phyloP scores from a whole-genome alignment of 2,113 vertebrate genomes.

The Coreoperca whiteheadi region DNA sequence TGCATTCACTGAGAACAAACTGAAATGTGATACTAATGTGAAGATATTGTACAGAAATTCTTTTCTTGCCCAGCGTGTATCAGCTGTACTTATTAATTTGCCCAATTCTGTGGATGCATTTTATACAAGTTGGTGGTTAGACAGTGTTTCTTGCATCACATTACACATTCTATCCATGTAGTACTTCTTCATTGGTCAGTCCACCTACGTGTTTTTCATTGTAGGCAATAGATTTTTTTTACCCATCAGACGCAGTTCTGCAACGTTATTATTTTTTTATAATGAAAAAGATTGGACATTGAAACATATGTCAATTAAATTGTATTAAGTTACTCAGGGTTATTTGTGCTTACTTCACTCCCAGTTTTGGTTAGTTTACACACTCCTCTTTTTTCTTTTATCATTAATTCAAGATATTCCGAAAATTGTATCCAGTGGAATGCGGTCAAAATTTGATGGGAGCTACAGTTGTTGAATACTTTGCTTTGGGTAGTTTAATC shows the following conservation, averaged over 20 bases:
- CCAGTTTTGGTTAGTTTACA: too few relatives aligned
- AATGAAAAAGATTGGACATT: slow-evolving; percentile 43
- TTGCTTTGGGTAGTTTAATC: neutral
- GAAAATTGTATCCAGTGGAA: too few relatives aligned
- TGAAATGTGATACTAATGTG: slow-evolving; percentile 55
- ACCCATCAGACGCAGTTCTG: slow-evolving; percentile 49
- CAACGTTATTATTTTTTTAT: slow-evolving; percentile 56
- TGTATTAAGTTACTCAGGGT: slow-evolving; percentile 43
- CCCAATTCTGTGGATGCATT: slow-evolving; percentile 65
- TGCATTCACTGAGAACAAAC: slow-evolving; percentile 39
- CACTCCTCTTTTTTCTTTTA: neutral
- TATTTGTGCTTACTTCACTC: slow-evolving; percentile 27
- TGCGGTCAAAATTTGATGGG: neutral
- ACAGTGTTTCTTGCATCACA: slow-evolving; percentile 58
- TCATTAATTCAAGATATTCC: neutral
- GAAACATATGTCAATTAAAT: slow-evolving; percentile 60
- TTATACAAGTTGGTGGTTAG: slow-evolving; percentile 62
- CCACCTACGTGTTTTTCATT: slow-evolving; percentile 41
- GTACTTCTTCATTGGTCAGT: slow-evolving; percentile 52
- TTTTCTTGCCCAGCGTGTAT: slow-evolving; percentile 47
- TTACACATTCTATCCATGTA: slow-evolving; percentile 49
- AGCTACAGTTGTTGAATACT: neutral
- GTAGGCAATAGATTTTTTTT: slow-evolving; percentile 52
- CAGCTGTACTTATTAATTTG: slow-evolving; percentile 47
- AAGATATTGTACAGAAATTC: slow-evolving; percentile 68